These are phyloP conservation scores for Chymomyza caudatula DNA, from an alignment of 2,888 invertebrate genomes.

Conservation along the genomic window DNA sequence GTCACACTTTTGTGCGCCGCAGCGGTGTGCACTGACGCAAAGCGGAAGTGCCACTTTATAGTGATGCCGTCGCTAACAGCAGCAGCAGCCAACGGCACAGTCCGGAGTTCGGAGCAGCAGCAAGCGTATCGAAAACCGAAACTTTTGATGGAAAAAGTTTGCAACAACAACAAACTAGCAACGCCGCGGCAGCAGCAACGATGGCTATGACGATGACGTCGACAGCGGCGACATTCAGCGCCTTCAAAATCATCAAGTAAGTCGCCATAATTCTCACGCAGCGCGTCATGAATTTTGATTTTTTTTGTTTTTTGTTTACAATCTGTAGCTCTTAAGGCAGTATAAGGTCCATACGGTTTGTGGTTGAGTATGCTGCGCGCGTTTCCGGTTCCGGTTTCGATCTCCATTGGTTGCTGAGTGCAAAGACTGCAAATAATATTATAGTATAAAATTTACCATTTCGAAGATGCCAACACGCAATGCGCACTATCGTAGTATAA, in stretches of 20 bases:
- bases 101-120: slow-evolving; percentile 22
- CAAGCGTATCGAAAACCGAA: slow-evolving; percentile 68
- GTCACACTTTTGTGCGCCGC: slow-evolving; percentile 58
- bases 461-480: too few relatives aligned
- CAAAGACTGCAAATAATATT: too few relatives aligned
- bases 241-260: slow-evolving; percentile 48
- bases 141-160: slow-evolving; percentile 75
- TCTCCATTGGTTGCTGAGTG: not conserved
- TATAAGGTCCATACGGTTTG: not conserved
- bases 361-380: not conserved
- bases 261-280: slow-evolving; percentile 58
- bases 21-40: slow-evolving; percentile 64
- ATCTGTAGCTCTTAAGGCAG: not conserved
- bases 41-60: slow-evolving; percentile 66
- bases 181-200: slow-evolving; percentile 12
- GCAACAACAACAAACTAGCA: slow-evolving; percentile 62
- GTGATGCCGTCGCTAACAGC: slow-evolving; percentile 6
- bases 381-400: not conserved
- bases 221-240: not conserved
- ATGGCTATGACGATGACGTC: slow-evolving; percentile 3
- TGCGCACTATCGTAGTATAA: too few relatives aligned
- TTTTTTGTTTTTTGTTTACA: slow-evolving; percentile 3
- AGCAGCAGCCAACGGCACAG: slow-evolving; percentile 11
- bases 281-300: slow-evolving; percentile 67
- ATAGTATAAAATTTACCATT: too few relatives aligned